Evolutionary conservation across 2,797 vertebrate genomes (phyloP), one percentile per base, ranked within the genome.

Genomic region (Chiloscyllium punctatum): DNA sequence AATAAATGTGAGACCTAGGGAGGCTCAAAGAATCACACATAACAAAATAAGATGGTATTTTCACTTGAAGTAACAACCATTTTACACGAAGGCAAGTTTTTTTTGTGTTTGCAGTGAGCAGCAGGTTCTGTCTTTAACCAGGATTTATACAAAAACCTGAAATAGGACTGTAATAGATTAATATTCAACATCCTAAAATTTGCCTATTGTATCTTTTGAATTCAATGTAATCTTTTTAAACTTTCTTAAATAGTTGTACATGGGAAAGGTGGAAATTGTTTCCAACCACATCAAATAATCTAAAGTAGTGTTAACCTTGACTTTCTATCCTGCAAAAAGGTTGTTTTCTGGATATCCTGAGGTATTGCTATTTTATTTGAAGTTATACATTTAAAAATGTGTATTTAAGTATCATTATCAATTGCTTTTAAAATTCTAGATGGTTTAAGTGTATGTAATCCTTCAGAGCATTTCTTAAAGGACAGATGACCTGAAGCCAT

Each of bases 401-500:
- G 30, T 90, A 33, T 16, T 90, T 30, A 27, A 90, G 30, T 57
- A 90, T 57, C 18, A n/a, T n/a, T 91, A 33, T 33, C 88, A 21
- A 48, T 23, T 51, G 66, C 33, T 91, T 62, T 91, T 33, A 62
- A 57, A 91, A n/a, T 62, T 4, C 33, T 2, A 91, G 33, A 15
- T 37, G 30, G 30, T 91, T 53, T n/a, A 66, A 62, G 30, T n/a
- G 57, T 30, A 91, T 33, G 88, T n/a, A 66, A 57, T 53, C 51
- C 88, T 66, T 30, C 53, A 57, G 30, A n/a, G 88, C 53, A 91
- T 91, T 62, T 91, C 88, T n/a, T 91, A 57, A 91, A 57, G 57
- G 88, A 91, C 87, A 90, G 51, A 90, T n/a, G 30, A n/a, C 62
- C 51, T 62, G 33, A 27, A 90, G 15, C 51, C 33, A 62, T 90